Conservation (phyloP, 1,140 invertebrate species). For the Macrotrachela quadricornifera region DNA sequence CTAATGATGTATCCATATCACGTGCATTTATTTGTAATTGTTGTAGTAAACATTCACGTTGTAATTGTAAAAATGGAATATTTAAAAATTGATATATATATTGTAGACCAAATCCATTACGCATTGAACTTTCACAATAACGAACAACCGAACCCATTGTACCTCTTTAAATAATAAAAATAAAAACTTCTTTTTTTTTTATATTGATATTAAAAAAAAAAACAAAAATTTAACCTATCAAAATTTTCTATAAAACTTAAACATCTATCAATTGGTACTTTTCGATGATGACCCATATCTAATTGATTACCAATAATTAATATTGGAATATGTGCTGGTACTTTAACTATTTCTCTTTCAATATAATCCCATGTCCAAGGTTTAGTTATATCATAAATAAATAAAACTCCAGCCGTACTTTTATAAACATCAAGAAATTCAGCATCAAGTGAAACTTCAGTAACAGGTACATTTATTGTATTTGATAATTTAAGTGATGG, state of each 20-base stretch:
- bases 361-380: conserved; percentile 90
- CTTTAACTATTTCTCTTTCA: conserved; percentile 57
- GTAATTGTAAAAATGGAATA: conserved; percentile 72
- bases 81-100: conserved; percentile 87
- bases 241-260: conserved; percentile 16
- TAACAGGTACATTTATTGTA: background rate
- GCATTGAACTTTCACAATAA: conserved; percentile 79
- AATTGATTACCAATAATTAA: conserved; percentile 76
- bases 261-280: conserved; percentile 26
- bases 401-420: conserved; percentile 51
- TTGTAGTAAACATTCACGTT: conserved; percentile 55
- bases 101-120: conserved; percentile 81
- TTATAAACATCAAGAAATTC: conserved; percentile 92
- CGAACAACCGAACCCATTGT: conserved; percentile 43
- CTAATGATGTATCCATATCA: conserved; percentile 55
- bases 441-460: conserved; percentile 65
- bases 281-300: conserved; percentile 77
- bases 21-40: conserved; percentile 66
- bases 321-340: conserved; percentile 66
- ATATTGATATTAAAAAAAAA: background rate
- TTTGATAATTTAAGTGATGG: background rate
- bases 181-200: conserved; percentile 2
- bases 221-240: conserved; percentile 15
- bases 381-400: conserved; percentile 84
- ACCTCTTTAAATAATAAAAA: conserved; percentile 18